Base-by-base conservation (phyloP, 2,888 invertebrate species). In the Nymphalis polychloros region DNA sequence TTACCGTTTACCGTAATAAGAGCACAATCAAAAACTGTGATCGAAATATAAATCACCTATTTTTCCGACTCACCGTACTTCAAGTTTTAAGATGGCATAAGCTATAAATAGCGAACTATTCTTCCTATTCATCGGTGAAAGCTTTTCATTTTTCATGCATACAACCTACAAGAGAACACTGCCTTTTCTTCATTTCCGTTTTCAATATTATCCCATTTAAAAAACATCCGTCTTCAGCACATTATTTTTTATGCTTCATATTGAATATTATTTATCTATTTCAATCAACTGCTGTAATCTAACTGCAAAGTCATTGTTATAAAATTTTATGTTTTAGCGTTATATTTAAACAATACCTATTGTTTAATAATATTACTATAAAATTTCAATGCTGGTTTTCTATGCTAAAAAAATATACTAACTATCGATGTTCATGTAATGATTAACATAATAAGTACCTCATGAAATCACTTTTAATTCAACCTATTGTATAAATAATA, bases 121-220 rank as follows among this genome's bases (percentile, higher is more conserved):
- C 53, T 55, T 55, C 27, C 53, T 31, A 55, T 55, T 55, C 53
- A 55, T 31, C 31, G 27, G 53, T 55, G 31, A 31, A 55, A 55
- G 31, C 53, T 55, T 55, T 55, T 55, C 27, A 52, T 53, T 53
- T n/a, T 50, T 27, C 53, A 53, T 53, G 27, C 53, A 53, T 23
- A 53, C 53, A 53, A 53, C 53, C 27, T 50, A 27, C 27, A 53
- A 53, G 53, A 53, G 53, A 53, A 53, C 17, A 27, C 53, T 53
- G 53, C 27, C 53, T 27, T 27, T 53, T 50, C 50, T 53, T 53
- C 13, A 53, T 53, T 53, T 27, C 27, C 53, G 53, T 27, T 53
- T 53, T 53, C 27, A 53, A 53, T 53, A 53, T 27, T 27, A 53
- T 19, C 20, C 50, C 27, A 53, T 53, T 53, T 27, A 1, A 27